Base-by-base conservation (phyloP, 2,888 invertebrate species). In the Liodrosophila aerea region DNA sequence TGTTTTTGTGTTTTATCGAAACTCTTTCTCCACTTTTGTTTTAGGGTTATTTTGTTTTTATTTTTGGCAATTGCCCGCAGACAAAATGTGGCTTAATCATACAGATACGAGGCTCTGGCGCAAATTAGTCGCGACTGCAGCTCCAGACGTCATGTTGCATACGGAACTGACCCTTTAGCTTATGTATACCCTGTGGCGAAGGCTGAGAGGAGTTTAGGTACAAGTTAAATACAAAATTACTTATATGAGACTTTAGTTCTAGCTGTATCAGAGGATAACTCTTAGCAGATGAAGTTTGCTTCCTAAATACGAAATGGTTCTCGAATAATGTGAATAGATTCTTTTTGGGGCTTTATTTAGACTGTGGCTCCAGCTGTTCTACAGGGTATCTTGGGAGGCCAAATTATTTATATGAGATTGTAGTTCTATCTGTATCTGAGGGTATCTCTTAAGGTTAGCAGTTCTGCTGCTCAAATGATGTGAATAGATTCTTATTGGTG, bases 11-110 rank as follows among this genome's bases (percentile, higher is more conserved):
- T 49, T 37, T 34, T 37, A 7, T 36, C 11, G 39, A 36, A 31
- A 2, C 13, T 29, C 13, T 27, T 45, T 18, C 12, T 31, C 7
- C 3, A 22, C 22, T 22, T 22, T 18, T 31, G 1, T 33, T 37
- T 7, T 37, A 7, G 29, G 29, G 29, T 29, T 46, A 11, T 27
- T 46, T n/a, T 13, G 11, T 18, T 49, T 8, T 16, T 31, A 33
- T 66, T 68, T 68, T 68, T 52, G 68, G 68, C 71, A 64, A 65
- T 56, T 39, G 56, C 66, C 49, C 29, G 54, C 56, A 58, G 60
- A 51, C 64, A 58, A 73, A 76, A 76, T 75, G 73, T 62, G 59
- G 76, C 68, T 69, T 75, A 76, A 75, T 75, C 76, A 73, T 69
- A 73, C n/a, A 69, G 69, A 58, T 68, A 56, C 64, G 63, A 44